Evolutionary conservation across 92 coral and sea anemone species (phyloP), one percentile per base, ranked within the genome.

Genomic region (Epizoanthus rinbou): DNA sequence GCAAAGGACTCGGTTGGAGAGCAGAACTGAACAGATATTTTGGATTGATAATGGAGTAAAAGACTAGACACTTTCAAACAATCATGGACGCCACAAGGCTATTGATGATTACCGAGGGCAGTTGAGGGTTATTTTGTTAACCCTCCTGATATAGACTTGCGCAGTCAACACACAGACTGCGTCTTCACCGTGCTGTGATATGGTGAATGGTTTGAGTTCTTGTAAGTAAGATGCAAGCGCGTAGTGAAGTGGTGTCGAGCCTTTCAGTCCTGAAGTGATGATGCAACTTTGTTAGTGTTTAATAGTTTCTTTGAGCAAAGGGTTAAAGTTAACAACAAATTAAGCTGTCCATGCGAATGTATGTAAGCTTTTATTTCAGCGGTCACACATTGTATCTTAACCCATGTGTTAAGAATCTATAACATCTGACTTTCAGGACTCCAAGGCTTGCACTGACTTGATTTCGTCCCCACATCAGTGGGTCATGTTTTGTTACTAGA

Each of bases 211-310:
- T 14, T 59, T 78, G 52, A 39, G 10, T 62, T 41, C 22, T 39
- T 78, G 70, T 78, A 78, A 78, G 71, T 78, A 78, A 69, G 43
- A 16, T 41, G 82, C 82, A 69, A 78, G 82, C 82, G 60, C 59
- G 23, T 57, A 39, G 70, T 41, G 57, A 78, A 78, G 13, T 33
- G 59, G 15, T 59, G 3, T 31, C 15, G 8, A 15, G 22, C 22
- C 72, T 67, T 67, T 19, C 8, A 41, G 45, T 66, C 64, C 64
- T 59, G 33, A 9, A 18, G 28, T 62, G n/a, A 18, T 59, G 64
- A 8, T 62, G 25, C 23, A 11, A 9, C 4, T 23, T 63, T 60
- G 28, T 6, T n/a, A 21, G 25, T 18, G 5, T 63, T 28, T 47
- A 37, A 6, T 47, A 47, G 54, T 11, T 47, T 11, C 14, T 47